Evolutionary conservation across 1,140 invertebrate genomes (phyloP).

Genomic region (Hormaphis cornu): DNA sequence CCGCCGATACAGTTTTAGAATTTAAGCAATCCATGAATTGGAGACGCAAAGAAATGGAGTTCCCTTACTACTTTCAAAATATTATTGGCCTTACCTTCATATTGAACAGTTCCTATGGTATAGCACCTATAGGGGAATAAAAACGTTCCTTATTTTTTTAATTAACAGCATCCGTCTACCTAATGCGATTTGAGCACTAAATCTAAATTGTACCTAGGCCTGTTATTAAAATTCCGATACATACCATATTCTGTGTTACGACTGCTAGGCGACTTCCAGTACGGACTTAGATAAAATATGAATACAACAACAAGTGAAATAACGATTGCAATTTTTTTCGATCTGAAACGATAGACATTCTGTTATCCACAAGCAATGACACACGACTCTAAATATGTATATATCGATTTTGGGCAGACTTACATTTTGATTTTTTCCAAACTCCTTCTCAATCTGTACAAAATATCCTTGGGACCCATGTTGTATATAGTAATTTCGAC

Average conservation of each 20-base stretch:
- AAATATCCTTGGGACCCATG: conserved; percentile 22
- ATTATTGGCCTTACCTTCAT: too few species aligned
- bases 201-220: too few species aligned
- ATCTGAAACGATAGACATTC: background rate
- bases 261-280: background rate
- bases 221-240: background rate
- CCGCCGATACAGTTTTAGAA: too few species aligned
- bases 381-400: background rate
- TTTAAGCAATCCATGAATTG: too few species aligned
- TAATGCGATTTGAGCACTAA: too few species aligned
- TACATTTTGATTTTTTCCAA: conserved; percentile 33
- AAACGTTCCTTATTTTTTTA: too few species aligned
- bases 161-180: too few species aligned
- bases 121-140: too few species aligned
- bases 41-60: too few species aligned
- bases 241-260: background rate
- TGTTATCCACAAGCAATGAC: background rate
- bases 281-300: background rate
- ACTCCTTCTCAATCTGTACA: conserved; percentile 23
- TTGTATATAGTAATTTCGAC: background rate
- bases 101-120: too few species aligned
- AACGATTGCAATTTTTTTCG: conserved; percentile 4
- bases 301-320: background rate
- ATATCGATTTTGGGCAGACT: too few species aligned
- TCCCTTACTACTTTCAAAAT: too few species aligned